Percentiles rank a stretch among this genome's conserved stretches.
These are phyloP conservation scores for Enteromius argenteus DNA, from an alignment of 2,797 vertebrate genomes.

Conservation along the genomic window DNA sequence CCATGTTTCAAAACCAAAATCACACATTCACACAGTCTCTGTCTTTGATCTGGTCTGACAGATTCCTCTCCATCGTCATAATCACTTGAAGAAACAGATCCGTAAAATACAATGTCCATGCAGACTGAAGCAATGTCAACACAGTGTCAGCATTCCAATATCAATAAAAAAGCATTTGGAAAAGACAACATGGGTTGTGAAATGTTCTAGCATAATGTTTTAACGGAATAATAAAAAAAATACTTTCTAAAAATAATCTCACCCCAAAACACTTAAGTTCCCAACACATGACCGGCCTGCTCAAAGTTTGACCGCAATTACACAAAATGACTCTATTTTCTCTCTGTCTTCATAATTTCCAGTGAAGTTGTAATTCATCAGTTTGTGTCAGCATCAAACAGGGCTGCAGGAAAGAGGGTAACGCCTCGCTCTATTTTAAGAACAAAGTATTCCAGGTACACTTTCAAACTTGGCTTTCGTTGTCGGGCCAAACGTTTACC, in stretches of 20 bases:
- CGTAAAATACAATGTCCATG: conserved; percentile 68
- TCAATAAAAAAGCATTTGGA: conserved; percentile 69
- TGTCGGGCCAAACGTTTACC: conserved; percentile 74
- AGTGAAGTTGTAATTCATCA: conserved; percentile 79
- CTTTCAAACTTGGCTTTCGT: conserved; percentile 67
- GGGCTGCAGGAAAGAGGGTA: conserved; percentile 67
- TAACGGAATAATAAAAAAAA: conserved; percentile 73
- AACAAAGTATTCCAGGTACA: conserved; percentile 75
- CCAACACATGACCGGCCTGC: conserved; percentile 65
- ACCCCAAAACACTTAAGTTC: conserved; percentile 68
- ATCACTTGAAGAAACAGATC: conserved; percentile 36
- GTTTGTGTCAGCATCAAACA: conserved; percentile 72
- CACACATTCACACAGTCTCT: background rate
- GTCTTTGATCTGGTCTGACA: conserved; percentile 46
- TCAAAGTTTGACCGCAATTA: conserved; percentile 76
- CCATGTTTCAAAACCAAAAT: background rate
- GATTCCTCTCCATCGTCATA: conserved; percentile 32
- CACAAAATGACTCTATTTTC: conserved; percentile 77
- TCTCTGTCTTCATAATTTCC: conserved; percentile 80
- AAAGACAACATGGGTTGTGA: conserved; percentile 78
- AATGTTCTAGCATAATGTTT: conserved; percentile 73
- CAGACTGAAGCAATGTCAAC: conserved; percentile 69
- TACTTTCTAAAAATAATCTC: conserved; percentile 78
- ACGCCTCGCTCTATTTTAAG: conserved; percentile 77
- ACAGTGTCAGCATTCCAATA: conserved; percentile 65